These are phyloP conservation scores for Heliconius ethilla DNA, from an alignment of 2,888 invertebrate species.

Conservation along the genomic window DNA sequence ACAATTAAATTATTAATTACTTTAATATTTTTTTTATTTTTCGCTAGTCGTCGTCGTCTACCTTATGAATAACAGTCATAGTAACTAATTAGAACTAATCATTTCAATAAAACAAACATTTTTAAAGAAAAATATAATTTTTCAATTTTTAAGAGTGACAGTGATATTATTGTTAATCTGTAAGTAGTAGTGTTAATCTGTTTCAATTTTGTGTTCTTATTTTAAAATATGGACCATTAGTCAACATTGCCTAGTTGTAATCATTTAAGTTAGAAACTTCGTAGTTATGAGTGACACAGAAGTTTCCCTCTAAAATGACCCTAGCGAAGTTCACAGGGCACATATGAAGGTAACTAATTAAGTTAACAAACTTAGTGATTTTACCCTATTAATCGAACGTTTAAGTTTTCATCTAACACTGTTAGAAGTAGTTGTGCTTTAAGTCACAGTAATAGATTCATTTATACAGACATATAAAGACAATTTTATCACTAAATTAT, in stretches of 20 bases:
- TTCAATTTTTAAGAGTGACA: no score
- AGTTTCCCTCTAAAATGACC: conserved; percentile 10
- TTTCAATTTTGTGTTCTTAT: background rate
- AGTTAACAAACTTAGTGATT: conserved; percentile 39
- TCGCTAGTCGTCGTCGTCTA: background rate
- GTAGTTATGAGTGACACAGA: background rate
- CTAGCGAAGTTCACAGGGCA: conserved; percentile 9
- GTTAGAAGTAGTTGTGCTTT: no score
- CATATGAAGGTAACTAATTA: conserved; percentile 34
- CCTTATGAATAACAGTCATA: background rate
- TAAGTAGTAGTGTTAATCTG: no score
- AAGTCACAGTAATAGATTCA: no score
- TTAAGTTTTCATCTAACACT: conserved; percentile 36
- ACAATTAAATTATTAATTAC: background rate
- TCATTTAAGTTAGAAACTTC: background rate
- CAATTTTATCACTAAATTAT: no score
- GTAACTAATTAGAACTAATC: background rate
- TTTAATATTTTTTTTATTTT: background rate
- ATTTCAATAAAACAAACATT: no score
- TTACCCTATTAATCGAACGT: conserved; percentile 41
- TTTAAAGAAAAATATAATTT: no score
- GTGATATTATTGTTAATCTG: no score
- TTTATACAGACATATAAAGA: no score
- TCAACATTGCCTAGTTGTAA: background rate
- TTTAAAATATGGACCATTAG: background rate